Evolutionary conservation across 2,797 vertebrate species (phyloP).

Genomic region (Cichlasoma orientale): DNA sequence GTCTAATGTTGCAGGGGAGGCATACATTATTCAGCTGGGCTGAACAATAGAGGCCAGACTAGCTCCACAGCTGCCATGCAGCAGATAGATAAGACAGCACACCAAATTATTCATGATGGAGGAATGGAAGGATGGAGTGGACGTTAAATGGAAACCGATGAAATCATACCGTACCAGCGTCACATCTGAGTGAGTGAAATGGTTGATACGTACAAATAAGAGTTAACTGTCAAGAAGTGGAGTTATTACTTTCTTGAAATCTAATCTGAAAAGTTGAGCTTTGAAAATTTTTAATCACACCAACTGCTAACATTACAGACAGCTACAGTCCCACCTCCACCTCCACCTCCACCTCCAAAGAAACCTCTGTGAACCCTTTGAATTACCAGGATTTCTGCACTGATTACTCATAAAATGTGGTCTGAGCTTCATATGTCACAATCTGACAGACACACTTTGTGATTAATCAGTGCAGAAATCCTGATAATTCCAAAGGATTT

Average conservation of each 20-base stretch:
- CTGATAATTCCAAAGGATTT: not conserved
- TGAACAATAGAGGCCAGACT: conserved; percentile 77
- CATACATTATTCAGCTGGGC: conserved; percentile 82
- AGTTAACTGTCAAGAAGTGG: not conserved
- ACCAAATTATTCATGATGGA: conserved; percentile 84
- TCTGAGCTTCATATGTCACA: not conserved
- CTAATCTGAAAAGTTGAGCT: not conserved
- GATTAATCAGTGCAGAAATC: conserved; percentile 4
- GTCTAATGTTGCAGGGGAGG: conserved; percentile 78
- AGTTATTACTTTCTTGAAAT: not conserved
- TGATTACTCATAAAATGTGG: not conserved
- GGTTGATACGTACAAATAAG: not conserved
- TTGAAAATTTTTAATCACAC: not conserved
- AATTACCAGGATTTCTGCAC: not conserved
- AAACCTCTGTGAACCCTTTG: not conserved
- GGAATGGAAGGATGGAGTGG: conserved; percentile 55
- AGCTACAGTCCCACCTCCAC: not conserved
- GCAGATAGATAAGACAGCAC: conserved; percentile 69
- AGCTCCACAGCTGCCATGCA: conserved; percentile 77
- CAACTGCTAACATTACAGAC: not conserved
- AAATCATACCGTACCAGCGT: conserved; percentile 82
- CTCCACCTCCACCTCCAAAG: not conserved
- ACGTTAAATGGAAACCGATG: conserved; percentile 80
- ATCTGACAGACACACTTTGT: not conserved
- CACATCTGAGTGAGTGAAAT: conserved; percentile 21